Percentiles rank a stretch among this genome's conserved stretches.
These are phyloP conservation scores for Gambelia wislizenii DNA, from an alignment of 2,797 vertebrate genomes.

Conservation along the genomic window DNA sequence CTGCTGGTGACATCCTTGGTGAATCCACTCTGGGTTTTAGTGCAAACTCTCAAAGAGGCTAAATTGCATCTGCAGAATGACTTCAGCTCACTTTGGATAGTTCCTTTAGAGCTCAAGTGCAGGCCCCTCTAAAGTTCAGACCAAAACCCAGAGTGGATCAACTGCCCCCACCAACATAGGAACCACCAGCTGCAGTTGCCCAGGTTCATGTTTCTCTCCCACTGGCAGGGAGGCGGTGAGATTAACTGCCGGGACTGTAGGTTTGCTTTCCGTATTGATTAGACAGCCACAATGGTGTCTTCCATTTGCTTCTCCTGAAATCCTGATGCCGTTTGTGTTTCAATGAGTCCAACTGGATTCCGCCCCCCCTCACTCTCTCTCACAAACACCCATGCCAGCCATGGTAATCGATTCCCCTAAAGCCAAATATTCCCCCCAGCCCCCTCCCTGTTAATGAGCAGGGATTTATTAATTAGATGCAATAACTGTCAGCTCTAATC, in stretches of 20 bases:
- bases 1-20: no score
- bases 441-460: neutral
- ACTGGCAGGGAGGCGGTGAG: neutral
- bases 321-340: neutral
- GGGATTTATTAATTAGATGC: slow-evolving; percentile 1
- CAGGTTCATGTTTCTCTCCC: neutral
- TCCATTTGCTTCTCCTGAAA: neutral
- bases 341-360: neutral
- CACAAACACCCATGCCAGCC: neutral
- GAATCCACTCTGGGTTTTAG: no score
- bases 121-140: no score
- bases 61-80: no score
- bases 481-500: neutral
- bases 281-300: neutral
- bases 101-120: no score
- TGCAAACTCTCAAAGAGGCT: no score
- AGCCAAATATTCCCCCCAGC: neutral
- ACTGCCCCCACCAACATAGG: no score
- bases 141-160: no score
- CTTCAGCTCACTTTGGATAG: no score
- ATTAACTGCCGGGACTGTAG: rapidly evolving
- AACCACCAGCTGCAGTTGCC: no score
- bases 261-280: neutral
- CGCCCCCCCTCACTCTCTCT: neutral
- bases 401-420: neutral